Conservation (phyloP, 30 jellyfish, hydroid and myxozoan genomes). For the Aurelia aurita region DNA sequence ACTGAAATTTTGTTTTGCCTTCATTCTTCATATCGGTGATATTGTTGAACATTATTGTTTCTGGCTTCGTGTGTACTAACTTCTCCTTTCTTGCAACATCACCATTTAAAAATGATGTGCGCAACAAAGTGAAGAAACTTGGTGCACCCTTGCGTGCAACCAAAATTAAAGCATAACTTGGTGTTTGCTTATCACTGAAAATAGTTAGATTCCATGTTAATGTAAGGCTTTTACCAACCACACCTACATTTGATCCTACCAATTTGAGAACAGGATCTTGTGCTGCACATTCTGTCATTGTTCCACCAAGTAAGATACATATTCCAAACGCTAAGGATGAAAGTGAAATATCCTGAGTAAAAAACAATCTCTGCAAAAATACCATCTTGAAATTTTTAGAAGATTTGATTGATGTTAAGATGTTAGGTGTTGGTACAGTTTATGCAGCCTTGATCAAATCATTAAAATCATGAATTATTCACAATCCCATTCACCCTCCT, state of each 20-base stretch:
- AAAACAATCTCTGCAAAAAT: background rate
- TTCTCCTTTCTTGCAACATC: background rate
- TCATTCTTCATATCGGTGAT: conserved; percentile 11
- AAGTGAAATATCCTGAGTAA: background rate
- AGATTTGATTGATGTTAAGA: background rate
- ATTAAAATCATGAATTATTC: conserved; percentile 4
- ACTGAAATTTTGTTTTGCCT: conserved; percentile 6
- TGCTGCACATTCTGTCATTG: background rate
- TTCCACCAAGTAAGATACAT: conserved; percentile 11
- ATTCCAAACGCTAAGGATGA: background rate
- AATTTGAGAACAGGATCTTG: background rate
- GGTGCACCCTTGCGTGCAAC: background rate
- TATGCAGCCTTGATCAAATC: conserved; percentile 9
- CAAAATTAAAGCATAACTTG: background rate
- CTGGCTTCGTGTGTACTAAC: background rate
- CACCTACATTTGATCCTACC: conserved; percentile 22
- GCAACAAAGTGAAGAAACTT: background rate
- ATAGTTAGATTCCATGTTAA: conserved; percentile 26
- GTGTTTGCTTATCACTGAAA: background rate
- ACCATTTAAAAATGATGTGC: background rate
- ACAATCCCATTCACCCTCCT: too few species aligned
- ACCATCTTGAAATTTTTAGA: background rate
- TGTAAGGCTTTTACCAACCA: conserved; percentile 20
- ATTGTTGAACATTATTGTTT: conserved; percentile 13
- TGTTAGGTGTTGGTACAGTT: background rate